Evolutionary conservation across 2,797 vertebrate genomes (phyloP).

Genomic region (Hyperoplus immaculatus): DNA sequence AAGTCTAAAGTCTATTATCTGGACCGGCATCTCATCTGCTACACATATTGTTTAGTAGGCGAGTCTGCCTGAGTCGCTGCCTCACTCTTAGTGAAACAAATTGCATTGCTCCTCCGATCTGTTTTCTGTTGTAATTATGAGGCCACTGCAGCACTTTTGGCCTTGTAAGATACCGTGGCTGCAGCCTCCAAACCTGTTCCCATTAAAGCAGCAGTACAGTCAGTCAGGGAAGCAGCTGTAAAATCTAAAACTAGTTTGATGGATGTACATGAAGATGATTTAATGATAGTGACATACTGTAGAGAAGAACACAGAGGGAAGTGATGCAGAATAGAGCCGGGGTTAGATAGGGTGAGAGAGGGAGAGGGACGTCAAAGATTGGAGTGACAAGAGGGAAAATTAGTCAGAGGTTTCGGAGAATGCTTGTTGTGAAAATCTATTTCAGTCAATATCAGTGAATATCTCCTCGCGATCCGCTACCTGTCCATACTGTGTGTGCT

Average conservation of each 20-base stretch:
- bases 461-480: no score
- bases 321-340: background rate
- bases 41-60: background rate
- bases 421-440: no score
- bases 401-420: background rate
- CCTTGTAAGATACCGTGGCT: slow-evolving; percentile 37
- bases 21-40: background rate
- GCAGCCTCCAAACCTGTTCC: slow-evolving; percentile 29
- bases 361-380: background rate
- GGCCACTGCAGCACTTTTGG: slow-evolving; percentile 68
- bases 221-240: background rate
- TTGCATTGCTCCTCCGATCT: slow-evolving; percentile 10
- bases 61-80: slow-evolving; percentile 12
- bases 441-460: no score
- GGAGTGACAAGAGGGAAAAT: background rate
- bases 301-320: background rate
- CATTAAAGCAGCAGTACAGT: slow-evolving; percentile 10
- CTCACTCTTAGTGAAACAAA: slow-evolving; percentile 7
- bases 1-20: no score
- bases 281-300: background rate
- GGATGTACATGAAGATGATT: slow-evolving; percentile 15
- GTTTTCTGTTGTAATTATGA: slow-evolving; percentile 47
- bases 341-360: background rate
- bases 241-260: slow-evolving; percentile 7
- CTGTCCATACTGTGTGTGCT: no score